These are phyloP conservation scores for Camarhynchus parvulus DNA, from an alignment of 2,113 vertebrate species.

Conservation along the genomic window DNA sequence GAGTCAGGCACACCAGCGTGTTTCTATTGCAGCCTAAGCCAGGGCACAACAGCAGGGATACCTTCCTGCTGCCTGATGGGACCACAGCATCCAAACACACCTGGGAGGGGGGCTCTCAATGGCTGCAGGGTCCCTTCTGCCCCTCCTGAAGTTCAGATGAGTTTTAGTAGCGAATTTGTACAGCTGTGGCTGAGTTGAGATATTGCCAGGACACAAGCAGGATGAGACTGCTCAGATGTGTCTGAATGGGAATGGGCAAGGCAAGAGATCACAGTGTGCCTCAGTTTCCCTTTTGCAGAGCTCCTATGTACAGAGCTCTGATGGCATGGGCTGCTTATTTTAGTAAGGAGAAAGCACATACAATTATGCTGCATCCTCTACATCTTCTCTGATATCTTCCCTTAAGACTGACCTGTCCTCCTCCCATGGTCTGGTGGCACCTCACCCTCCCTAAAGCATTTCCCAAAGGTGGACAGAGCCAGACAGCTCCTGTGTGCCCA, in stretches of 20 bases:
- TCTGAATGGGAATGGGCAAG: neutral
- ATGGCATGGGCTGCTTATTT: neutral
- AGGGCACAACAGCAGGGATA: neutral
- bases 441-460: neutral
- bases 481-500: neutral
- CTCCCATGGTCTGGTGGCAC: rapidly evolving
- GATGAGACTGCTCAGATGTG: neutral
- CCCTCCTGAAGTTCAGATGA: neutral
- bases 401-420: neutral
- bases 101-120: neutral
- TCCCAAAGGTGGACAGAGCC: neutral
- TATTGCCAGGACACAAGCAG: neutral
- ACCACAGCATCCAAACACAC: neutral
- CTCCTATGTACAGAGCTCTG: neutral
- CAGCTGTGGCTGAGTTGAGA: neutral
- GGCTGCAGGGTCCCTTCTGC: neutral
- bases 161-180: neutral
- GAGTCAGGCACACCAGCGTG: neutral
- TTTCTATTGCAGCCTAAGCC: neutral
- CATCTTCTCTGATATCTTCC: neutral
- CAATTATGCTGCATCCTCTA: neutral
- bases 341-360: neutral
- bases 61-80: neutral
- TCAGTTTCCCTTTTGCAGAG: neutral
- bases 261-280: neutral